These are phyloP conservation scores for Drosophila pruinosa DNA, from an alignment of 1,140 invertebrate genomes.

Conservation along the genomic window DNA sequence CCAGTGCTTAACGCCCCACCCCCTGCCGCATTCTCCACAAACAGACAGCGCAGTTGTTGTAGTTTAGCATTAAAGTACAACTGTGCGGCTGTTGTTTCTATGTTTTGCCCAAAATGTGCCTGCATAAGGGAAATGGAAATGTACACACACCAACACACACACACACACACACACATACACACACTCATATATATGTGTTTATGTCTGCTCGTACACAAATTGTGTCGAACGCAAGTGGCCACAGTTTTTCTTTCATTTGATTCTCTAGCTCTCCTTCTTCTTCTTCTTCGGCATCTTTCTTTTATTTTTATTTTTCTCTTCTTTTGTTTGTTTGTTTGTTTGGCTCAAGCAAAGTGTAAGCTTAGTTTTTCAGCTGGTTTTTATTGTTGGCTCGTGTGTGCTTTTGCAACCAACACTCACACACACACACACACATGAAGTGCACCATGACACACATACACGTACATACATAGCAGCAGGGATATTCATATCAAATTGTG, in stretches of 20 bases:
- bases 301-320: background rate
- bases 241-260: slow-evolving; percentile 22
- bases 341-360: slow-evolving; percentile 8
- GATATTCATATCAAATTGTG: slow-evolving; percentile 1
- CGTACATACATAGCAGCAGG: background rate
- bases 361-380: slow-evolving; percentile 25
- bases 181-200: slow-evolving; percentile 26
- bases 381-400: slow-evolving; percentile 19
- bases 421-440: background rate
- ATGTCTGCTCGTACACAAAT: slow-evolving; percentile 25
- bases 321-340: background rate
- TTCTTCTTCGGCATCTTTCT: background rate
- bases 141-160: background rate
- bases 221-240: slow-evolving; percentile 41
- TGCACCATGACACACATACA: slow-evolving; percentile 20
- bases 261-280: background rate
- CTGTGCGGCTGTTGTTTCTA: slow-evolving; percentile 35
- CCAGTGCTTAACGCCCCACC: too few species aligned
- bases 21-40: background rate
- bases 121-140: slow-evolving; percentile 24
- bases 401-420: background rate
- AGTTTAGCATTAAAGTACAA: slow-evolving; percentile 8
- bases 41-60: too few species aligned
- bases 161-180: background rate
- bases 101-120: slow-evolving; percentile 37